Evolutionary conservation across 2,113 vertebrate species (phyloP).

Genomic region (Anseranas semipalmata): DNA sequence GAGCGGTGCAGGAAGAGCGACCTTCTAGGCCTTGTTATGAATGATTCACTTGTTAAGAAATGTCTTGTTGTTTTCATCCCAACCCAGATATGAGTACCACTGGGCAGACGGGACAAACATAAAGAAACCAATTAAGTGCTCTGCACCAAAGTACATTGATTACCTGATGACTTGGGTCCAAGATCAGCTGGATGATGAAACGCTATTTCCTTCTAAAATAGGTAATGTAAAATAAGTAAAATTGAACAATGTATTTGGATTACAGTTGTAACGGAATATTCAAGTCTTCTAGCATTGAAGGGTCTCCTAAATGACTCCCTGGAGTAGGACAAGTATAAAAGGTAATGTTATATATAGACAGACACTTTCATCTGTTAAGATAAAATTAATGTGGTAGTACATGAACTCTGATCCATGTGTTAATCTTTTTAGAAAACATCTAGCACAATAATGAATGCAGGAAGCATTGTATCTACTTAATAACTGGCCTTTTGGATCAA

Average conservation of each 20-base stretch:
- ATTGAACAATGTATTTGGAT: not conserved
- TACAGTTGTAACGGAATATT: not conserved
- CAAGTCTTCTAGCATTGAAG: accelerated
- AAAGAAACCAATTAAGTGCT: slow-evolving; percentile 91
- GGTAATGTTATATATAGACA: not conserved
- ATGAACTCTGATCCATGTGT: not conserved
- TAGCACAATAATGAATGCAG: not conserved
- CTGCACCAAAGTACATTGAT: slow-evolving; percentile 90
- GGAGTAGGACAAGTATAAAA: not conserved
- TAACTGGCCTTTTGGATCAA: not conserved
- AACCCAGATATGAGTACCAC: slow-evolving; percentile 86
- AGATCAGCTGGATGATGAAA: slow-evolving; percentile 86
- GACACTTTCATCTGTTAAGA: not conserved
- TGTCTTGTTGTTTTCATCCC: not conserved
- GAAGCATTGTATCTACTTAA: not conserved
- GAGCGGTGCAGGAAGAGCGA: not conserved
- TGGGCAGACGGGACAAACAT: slow-evolving; percentile 92
- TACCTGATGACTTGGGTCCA: slow-evolving; percentile 88
- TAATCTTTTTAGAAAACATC: not conserved
- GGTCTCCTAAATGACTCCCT: not conserved
- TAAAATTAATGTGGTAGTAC: not conserved
- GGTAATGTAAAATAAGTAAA: slow-evolving; percentile 60
- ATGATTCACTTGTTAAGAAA: not conserved
- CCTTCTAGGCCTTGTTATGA: not conserved
- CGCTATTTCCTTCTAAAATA: slow-evolving; percentile 86